phyloP scores from a whole-genome alignment of 2,888 invertebrate genomes.

The Pterobdella sp. region DNA sequence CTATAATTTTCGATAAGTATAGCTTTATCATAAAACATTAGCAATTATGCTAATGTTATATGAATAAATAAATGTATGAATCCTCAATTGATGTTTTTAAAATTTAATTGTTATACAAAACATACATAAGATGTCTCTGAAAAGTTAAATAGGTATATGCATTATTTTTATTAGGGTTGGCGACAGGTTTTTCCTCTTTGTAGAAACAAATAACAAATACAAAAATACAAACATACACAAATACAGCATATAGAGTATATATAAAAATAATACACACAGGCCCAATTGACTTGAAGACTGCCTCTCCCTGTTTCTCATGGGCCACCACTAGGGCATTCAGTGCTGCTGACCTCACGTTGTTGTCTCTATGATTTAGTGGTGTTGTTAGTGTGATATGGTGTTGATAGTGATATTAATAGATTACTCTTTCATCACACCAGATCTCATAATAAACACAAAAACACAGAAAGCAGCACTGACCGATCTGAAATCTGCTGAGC shows the following conservation, averaged over 20 bases:
- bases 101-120: no score
- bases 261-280: conserved; percentile 56
- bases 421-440: neutral
- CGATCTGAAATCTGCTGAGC: conserved; percentile 85
- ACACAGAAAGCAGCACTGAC: neutral
- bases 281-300: conserved; percentile 80
- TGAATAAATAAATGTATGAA: no score
- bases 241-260: neutral
- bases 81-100: no score
- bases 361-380: conserved; percentile 62
- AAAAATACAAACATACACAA: no score
- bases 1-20: no score
- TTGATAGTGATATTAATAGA: neutral
- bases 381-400: neutral
- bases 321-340: conserved; percentile 85
- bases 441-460: neutral
- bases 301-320: conserved; percentile 81
- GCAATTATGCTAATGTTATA: no score
- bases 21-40: no score
- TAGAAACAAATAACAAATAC: no score
- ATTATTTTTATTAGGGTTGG: no score
- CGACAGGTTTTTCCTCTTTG: no score
- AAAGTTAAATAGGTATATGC: no score
- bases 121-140: no score
- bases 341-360: conserved; percentile 87